Evolutionary conservation across 2,797 vertebrate genomes (phyloP).

Genomic region (Falco berigora): DNA sequence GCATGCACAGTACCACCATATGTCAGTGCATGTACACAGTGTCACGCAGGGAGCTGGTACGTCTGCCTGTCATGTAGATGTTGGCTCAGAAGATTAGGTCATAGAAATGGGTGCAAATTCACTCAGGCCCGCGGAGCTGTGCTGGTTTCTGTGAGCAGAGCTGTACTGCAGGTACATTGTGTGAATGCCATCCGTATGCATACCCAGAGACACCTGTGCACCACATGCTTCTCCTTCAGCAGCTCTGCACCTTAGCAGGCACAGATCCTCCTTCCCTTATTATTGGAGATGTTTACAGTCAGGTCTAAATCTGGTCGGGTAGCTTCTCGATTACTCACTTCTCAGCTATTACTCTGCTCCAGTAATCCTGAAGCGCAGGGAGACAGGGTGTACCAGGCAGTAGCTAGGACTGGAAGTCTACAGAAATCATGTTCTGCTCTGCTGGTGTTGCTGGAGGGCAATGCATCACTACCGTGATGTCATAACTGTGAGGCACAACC

Average conservation of each 20-base stretch:
- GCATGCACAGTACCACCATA: not conserved
- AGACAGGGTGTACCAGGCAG: not conserved
- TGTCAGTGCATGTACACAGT: not conserved
- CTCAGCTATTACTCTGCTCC: constrained; percentile 43
- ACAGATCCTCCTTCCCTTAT: not conserved
- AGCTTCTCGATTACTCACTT: constrained; percentile 59
- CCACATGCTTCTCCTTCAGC: not conserved
- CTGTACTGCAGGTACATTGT: not conserved
- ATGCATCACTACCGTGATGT: not conserved
- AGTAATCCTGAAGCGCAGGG: not conserved
- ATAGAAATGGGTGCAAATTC: not conserved
- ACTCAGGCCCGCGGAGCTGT: not conserved
- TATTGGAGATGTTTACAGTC: not conserved
- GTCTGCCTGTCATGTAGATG: not conserved
- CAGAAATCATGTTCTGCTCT: not conserved
- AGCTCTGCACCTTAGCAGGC: not conserved
- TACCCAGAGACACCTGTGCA: not conserved
- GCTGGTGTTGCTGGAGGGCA: constrained; percentile 6
- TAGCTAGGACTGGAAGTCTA: not conserved
- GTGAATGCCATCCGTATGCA: fast-evolving
- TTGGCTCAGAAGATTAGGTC: not conserved
- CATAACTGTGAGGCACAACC: not conserved
- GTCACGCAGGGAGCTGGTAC: not conserved
- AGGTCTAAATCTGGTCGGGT: constrained; percentile 31
- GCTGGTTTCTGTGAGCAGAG: not conserved